Base-by-base conservation (phyloP, 2,888 invertebrate genomes). In the Asteroscopus sphinx region DNA sequence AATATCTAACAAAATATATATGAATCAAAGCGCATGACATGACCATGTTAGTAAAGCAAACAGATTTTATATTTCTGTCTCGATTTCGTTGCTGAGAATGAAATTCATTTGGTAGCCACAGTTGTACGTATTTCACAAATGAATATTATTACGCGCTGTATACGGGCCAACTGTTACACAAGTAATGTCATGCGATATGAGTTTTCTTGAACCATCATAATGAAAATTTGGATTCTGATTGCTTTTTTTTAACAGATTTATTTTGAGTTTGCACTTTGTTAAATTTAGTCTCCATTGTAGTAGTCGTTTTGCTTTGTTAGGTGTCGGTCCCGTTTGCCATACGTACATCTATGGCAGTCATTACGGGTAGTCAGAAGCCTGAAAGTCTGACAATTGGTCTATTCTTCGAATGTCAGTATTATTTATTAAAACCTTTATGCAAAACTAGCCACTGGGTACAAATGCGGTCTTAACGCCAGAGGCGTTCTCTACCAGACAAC, bases 101-200 rank as follows among this genome's bases (percentile, higher is more conserved):
- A 54, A 71, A 66, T 12, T 17, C 28, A 40, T 42, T 61, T 26
- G 32, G 32, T 39, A 41, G 51, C 35, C 51, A 36, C 67, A 52
- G 47, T 55, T 52, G 48, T 42, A 48, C 47, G 32, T 67, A 66
- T 45, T 71, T 58, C 12, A 52, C 36, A 46, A 69, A 69, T 55
- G 36, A 71, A 71, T 69, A 48, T 52, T 65, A 57, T 67, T 67
- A 62, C 48, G 44, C 39, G 52, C 49, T 56, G 37, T 49, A 37
- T 53, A 72, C 40, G 62, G 42, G 21, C 58, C 68, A 72, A 63
- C 55, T 68, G 68, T 72, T 72, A 62, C 68, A 57, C 45, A 53
- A 53, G 58, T 72, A 68, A 70, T 72, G 40, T 56, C 40, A 67
- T 42, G 57, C 36, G 41, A 55, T 56, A 60, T 72, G 52, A 67